A percentile compares a stretch with the other conserved stretches of the same genome.
Conservation (phyloP, 2,797 vertebrate genomes). For the Meriones psammophilus region DNA sequence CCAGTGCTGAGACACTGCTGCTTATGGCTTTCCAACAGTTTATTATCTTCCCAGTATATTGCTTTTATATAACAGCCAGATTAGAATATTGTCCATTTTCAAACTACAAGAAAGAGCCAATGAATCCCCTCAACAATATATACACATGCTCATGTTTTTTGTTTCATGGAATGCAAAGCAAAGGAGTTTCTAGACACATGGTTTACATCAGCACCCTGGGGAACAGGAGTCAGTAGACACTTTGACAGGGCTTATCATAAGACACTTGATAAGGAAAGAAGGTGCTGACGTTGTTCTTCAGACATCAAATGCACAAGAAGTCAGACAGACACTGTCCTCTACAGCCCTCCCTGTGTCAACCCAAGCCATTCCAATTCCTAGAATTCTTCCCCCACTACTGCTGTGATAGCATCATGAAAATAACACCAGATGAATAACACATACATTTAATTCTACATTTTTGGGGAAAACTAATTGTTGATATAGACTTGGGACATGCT, state of each 20-base stretch:
- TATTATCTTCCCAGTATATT: neutral
- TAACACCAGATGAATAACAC: neutral
- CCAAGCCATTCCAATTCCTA: neutral
- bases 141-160: neutral
- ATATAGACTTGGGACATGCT: neutral
- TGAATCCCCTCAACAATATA: neutral
- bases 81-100: neutral
- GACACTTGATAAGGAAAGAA: slow-evolving; percentile 48
- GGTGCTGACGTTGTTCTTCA: neutral
- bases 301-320: neutral
- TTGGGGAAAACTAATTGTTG: neutral
- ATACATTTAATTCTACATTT: neutral
- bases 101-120: neutral
- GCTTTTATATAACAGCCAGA: neutral
- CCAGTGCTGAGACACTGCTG: neutral
- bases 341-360: rapidly evolving
- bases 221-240: neutral
- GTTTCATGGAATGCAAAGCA: neutral
- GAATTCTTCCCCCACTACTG: rapidly evolving
- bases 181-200: neutral
- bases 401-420: neutral
- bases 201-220: neutral
- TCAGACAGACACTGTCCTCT: neutral
- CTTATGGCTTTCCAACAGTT: neutral
- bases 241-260: neutral